Evolutionary conservation across 2,888 invertebrate species (phyloP).

Genomic region (Drosophila subsilvestris): DNA sequence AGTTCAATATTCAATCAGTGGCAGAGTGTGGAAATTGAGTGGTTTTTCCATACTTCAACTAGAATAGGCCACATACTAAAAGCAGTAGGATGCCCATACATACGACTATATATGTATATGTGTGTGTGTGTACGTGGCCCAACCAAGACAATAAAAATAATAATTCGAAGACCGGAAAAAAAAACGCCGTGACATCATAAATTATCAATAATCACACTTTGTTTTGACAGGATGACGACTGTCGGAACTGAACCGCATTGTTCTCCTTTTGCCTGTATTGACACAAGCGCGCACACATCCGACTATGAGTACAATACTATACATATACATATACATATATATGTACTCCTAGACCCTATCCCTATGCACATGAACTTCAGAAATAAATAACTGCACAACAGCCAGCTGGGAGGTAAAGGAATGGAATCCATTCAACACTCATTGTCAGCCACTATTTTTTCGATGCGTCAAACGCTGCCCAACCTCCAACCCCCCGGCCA

Average conservation of each 20-base stretch:
- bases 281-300: constrained; percentile 46
- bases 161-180: constrained; percentile 62
- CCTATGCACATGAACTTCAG: constrained; percentile 28
- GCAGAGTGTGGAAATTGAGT: too few species aligned
- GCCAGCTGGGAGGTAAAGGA: constrained; percentile 43
- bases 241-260: constrained; percentile 76
- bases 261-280: constrained; percentile 62
- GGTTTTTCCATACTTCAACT: too few species aligned
- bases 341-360: constrained; percentile 6
- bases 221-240: constrained; percentile 83
- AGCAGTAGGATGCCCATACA: constrained; percentile 1
- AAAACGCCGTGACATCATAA: constrained; percentile 83
- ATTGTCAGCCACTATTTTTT: constrained; percentile 72
- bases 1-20: too few species aligned
- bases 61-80: too few species aligned
- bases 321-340: constrained; percentile 1
- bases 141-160: constrained; percentile 55
- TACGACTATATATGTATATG: too few species aligned
- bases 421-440: constrained; percentile 65
- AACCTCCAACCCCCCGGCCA: constrained; percentile 5
- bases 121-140: constrained; percentile 7
- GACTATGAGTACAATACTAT: background rate
- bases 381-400: constrained; percentile 46
- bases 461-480: constrained; percentile 72
- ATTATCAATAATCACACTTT: constrained; percentile 84